A percentile compares a stretch with the other conserved stretches of the same genome.
Evolutionary conservation across 1,140 invertebrate species (phyloP).

Genomic region (Rhyzopertha dominica): DNA sequence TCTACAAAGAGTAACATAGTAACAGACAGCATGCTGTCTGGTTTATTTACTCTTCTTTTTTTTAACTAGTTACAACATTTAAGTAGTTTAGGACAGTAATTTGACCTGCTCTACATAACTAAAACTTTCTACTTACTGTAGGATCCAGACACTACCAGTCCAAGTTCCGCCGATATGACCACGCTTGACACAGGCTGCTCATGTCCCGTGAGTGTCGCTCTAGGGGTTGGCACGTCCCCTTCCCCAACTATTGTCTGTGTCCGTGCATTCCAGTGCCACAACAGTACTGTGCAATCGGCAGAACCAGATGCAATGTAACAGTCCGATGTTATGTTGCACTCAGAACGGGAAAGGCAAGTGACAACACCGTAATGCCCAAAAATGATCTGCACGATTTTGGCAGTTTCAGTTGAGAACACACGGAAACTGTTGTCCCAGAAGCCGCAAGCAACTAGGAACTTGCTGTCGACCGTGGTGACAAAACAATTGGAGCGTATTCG

Average conservation of each 20-base stretch:
- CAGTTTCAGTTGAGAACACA: conserved; percentile 95
- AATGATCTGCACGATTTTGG: conserved; percentile 96
- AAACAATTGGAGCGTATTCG: conserved; percentile 92
- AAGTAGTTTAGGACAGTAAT: too few species aligned
- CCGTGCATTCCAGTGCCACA: conserved; percentile 98
- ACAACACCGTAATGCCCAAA: conserved; percentile 99
- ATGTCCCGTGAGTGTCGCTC: conserved; percentile 95
- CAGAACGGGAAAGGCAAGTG: conserved; percentile 94
- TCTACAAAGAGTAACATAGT: too few species aligned
- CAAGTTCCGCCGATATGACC: conserved; percentile 95
- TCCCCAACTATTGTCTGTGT: conserved; percentile 96
- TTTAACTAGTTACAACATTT: too few species aligned
- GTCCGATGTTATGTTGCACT: conserved; percentile 97
- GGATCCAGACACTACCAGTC: conserved; percentile 93
- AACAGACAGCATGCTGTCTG: neutral
- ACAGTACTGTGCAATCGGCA: conserved; percentile 93
- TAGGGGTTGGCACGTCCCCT: conserved; percentile 87
- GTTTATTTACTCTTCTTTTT: too few species aligned
- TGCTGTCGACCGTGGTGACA: conserved; percentile 94
- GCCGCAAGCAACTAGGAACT: conserved; percentile 95
- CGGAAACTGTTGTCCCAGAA: conserved; percentile 99
- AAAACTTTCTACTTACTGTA: conserved; percentile 58
- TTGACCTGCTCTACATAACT: too few species aligned
- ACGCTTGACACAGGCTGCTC: conserved; percentile 92
- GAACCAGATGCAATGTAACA: conserved; percentile 98